A percentile compares a stretch with the other conserved stretches of the same genome.
Evolutionary conservation across 2,888 invertebrate genomes (phyloP).

Genomic region (Dusona sp.): DNA sequence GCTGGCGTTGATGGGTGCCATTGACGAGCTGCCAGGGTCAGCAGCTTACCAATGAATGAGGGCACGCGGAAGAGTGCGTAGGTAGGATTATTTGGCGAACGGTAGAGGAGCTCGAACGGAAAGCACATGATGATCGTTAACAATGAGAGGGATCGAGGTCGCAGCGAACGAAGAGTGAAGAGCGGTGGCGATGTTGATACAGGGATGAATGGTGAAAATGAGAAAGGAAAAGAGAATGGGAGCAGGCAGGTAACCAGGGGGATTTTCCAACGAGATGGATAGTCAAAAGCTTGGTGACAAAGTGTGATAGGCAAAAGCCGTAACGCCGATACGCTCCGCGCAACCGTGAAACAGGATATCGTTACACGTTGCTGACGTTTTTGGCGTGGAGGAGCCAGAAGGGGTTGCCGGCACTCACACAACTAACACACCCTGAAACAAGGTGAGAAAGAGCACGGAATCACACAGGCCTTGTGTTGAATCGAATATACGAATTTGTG

Average conservation of each 20-base stretch:
- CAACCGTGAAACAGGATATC: constrained; percentile 70
- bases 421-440: neutral
- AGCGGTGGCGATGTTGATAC: constrained; percentile 58
- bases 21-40: constrained; percentile 45
- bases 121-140: constrained; percentile 52
- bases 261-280: constrained; percentile 60
- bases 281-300: constrained; percentile 75
- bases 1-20: constrained; percentile 45
- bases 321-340: constrained; percentile 72
- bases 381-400: constrained; percentile 9
- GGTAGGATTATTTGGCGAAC: constrained; percentile 38
- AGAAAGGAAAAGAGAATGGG: constrained; percentile 56
- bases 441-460: constrained; percentile 26
- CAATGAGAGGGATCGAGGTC: constrained; percentile 52
- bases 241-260: constrained; percentile 28
- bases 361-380: constrained; percentile 59
- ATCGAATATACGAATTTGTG: constrained; percentile 33
- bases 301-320: constrained; percentile 74
- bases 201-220: constrained; percentile 45
- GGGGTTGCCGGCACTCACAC: constrained; percentile 2
- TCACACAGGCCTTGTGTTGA: neutral
- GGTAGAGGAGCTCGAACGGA: constrained; percentile 31
- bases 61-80: constrained; percentile 42
- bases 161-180: constrained; percentile 5
- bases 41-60: constrained; percentile 45